Evolutionary conservation across 2,888 invertebrate species (phyloP), one percentile per base, ranked within the genome.

Genomic region (Hesperia comma): DNA sequence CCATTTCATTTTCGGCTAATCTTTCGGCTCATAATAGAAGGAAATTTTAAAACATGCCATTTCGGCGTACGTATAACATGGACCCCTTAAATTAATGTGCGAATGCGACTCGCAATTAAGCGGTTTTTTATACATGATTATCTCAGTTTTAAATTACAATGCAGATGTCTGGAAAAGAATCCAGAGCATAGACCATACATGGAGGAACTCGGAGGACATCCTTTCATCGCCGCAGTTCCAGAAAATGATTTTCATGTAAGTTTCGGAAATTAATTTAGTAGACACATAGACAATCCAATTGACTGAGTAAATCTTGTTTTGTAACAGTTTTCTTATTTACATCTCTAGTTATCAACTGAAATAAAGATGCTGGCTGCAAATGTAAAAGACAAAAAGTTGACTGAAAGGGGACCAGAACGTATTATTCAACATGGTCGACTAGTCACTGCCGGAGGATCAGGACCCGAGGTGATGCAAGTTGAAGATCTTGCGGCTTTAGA

Each of bases 401-500:
- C 85, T 6, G 81, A 83, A 58, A 88, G 85, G 77, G 74, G 76
- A 72, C 87, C 92, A 60, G 90, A 95, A 83, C 83, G 93, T 74
- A 84, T 93, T 67, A 91, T 94, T 0, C 89, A 87, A 77, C 86
- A 93, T 69, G 90, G 92, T 64, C 77, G 92, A 67, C 72, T 94
- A 64, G 89, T 91, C 75, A 87, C 84, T 67, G 86, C 94, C 84
- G 88, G 94, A 70, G 84, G 94, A 77, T 85, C 88, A 21, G 93
- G 94, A 67, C 93, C 95, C 7, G 95, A 97, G 79, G 93, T 94
- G 1, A 96, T 98, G 95, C 94, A 95, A 78, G 95, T 95, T 0
- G 98, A 98, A 89, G 97, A 98, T 88, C 90, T 98, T 70, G 97
- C 97, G 0, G 96, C 96, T 4, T 84, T 98, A 56, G 96, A 96